Evolutionary conservation across 2,797 vertebrate species (phyloP).

Genomic region (Pogonophryne albipinna): DNA sequence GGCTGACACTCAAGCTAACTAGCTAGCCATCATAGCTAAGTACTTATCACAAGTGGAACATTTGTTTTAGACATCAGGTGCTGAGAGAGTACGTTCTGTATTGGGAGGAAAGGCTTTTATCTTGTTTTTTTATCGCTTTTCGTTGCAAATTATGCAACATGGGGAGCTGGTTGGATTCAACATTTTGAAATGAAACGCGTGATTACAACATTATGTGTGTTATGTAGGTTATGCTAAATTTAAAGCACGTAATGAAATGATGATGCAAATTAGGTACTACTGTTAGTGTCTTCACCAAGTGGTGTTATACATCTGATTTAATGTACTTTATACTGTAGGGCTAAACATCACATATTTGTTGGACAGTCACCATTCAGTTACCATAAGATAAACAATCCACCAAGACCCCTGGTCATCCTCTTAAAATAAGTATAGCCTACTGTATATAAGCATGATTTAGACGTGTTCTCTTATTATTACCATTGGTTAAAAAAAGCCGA

Average conservation of each 20-base stretch:
- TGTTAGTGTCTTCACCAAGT: conserved; percentile 32
- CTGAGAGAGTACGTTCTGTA: not conserved
- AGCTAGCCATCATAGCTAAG: conserved; percentile 30
- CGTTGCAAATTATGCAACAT: not conserved
- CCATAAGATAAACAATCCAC: conserved; percentile 15
- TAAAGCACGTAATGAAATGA: conserved; percentile 44
- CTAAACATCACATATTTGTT: conserved; percentile 22
- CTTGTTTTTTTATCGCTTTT: not conserved
- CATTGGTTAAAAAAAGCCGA: conserved; percentile 64
- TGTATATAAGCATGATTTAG: conserved; percentile 25
- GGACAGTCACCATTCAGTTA: conserved; percentile 15
- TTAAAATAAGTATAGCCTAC: not conserved
- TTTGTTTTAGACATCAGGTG: conserved; percentile 27
- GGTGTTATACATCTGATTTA: conserved; percentile 25
- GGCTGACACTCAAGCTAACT: conserved; percentile 52
- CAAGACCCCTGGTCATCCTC: conserved; percentile 5
- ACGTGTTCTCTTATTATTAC: conserved; percentile 52
- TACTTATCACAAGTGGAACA: conserved; percentile 28
- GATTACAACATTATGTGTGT: conserved; percentile 10
- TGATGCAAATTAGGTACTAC: conserved; percentile 43
- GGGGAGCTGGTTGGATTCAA: not conserved
- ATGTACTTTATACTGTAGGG: conserved; percentile 24
- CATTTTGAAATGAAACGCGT: conserved; percentile 3
- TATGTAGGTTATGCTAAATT: conserved; percentile 47
- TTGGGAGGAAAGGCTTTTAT: not conserved